These are phyloP conservation scores for Belgica antarctica DNA, from an alignment of 2,888 invertebrate species.

Conservation along the genomic window DNA sequence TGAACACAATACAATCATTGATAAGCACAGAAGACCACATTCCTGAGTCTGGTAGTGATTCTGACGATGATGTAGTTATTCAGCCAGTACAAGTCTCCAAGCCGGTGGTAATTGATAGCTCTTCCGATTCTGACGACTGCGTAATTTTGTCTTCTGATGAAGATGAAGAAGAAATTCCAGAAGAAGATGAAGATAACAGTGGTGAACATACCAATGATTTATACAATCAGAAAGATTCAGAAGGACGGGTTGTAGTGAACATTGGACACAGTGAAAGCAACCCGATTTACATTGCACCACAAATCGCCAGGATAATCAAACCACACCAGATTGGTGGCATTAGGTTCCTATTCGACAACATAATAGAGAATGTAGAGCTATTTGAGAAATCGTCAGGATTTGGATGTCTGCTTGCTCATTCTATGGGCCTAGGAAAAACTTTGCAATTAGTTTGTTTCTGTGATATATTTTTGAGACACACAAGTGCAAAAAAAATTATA, in stretches of 20 bases:
- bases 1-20: slow-evolving; percentile 11
- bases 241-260: slow-evolving; percentile 89
- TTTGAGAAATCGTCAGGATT: slow-evolving; percentile 87
- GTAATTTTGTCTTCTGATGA: slow-evolving; percentile 82
- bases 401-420: slow-evolving; percentile 97
- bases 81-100: slow-evolving; percentile 41
- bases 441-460: slow-evolving; percentile 93
- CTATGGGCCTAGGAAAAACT: slow-evolving; percentile 99
- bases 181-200: slow-evolving; percentile 86
- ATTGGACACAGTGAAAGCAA: slow-evolving; percentile 89
- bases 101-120: slow-evolving; percentile 65
- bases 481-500: slow-evolving; percentile 81
- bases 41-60: slow-evolving; percentile 39
- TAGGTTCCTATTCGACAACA: slow-evolving; percentile 93
- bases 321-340: slow-evolving; percentile 97
- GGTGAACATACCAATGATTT: slow-evolving; percentile 91
- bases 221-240: slow-evolving; percentile 85
- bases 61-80: slow-evolving; percentile 32
- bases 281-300: slow-evolving; percentile 85
- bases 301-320: slow-evolving; percentile 86
- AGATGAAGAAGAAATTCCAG: slow-evolving; percentile 73
- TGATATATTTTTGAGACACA: slow-evolving; percentile 91
- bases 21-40: slow-evolving; percentile 42
- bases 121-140: slow-evolving; percentile 76
- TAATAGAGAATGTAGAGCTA: slow-evolving; percentile 87